A percentile compares a stretch with the other conserved stretches of the same genome.
phyloP scores from a whole-genome alignment of 2,113 vertebrate species.

The Pseudopipra pipra region DNA sequence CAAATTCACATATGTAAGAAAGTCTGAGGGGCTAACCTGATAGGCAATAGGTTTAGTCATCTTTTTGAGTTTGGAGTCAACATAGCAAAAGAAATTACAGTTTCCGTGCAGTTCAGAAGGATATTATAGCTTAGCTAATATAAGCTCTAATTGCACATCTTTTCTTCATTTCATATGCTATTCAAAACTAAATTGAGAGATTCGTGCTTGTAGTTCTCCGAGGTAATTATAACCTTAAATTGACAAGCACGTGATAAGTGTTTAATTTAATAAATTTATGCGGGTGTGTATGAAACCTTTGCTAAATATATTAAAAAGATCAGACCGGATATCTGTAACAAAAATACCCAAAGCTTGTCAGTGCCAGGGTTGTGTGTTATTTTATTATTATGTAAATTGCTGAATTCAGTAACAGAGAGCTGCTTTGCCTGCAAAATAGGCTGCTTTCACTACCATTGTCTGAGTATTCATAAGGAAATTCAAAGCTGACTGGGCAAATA shows the following conservation, averaged over 20 bases:
- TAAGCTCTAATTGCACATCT: neutral
- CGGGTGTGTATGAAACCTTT: neutral
- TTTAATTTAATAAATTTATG: constrained; percentile 6
- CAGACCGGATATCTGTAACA: constrained; percentile 9
- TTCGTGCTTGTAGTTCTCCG: neutral
- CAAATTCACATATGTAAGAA: neutral
- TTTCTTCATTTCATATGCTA: neutral
- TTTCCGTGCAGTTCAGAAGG: neutral
- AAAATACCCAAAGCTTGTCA: constrained; percentile 11
- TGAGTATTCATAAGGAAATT: constrained; percentile 69
- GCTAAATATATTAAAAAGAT: neutral
- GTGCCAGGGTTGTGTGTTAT: constrained; percentile 34
- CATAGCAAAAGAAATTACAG: neutral
- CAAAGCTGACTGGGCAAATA: constrained; percentile 68
- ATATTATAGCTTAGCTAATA: neutral
- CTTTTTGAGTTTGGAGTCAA: neutral
- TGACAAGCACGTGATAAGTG: neutral
- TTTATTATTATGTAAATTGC: constrained; percentile 59
- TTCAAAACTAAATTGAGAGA: neutral
- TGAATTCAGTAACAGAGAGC: constrained; percentile 16
- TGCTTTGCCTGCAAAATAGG: constrained; percentile 68
- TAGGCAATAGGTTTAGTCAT: neutral
- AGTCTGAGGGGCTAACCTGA: neutral
- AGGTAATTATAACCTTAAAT: neutral
- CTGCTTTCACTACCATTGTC: constrained; percentile 64